Evolutionary conservation across 2,113 vertebrate species (phyloP).

Genomic region (Callaeas wilsoni): DNA sequence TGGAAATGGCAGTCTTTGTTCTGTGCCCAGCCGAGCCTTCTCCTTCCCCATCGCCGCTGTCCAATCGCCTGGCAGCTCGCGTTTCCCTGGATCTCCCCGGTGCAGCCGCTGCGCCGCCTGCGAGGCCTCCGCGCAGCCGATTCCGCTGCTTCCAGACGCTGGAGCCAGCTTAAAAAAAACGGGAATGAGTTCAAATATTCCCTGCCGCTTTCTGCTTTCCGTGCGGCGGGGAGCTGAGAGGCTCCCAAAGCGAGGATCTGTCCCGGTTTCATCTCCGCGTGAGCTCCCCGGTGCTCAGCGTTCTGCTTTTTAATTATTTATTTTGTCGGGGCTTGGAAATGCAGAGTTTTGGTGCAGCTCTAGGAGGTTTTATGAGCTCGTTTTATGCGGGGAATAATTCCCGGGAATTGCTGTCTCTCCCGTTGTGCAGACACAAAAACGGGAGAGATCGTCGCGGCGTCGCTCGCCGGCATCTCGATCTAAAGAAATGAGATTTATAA

Average conservation of each 20-base stretch:
- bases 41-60: not conserved
- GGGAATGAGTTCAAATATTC: not conserved
- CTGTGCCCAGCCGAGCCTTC: not conserved
- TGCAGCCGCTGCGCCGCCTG: not conserved
- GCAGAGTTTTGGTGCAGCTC: not conserved
- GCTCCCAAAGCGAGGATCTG: accelerated
- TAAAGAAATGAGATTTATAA: not conserved
- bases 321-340: not conserved
- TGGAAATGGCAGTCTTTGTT: constrained; percentile 70
- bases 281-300: not conserved
- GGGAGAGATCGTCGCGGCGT: not conserved
- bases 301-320: not conserved
- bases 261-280: accelerated
- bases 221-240: not conserved
- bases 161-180: not conserved
- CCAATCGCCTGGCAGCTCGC: not conserved
- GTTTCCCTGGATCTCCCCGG: not conserved
- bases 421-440: not conserved
- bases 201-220: accelerated
- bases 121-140: not conserved
- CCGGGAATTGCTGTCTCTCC: not conserved
- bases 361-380: not conserved
- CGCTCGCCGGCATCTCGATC: not conserved
- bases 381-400: not conserved
- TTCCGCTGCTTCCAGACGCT: not conserved